Conservation (phyloP, 1,140 invertebrate genomes). For the Oscheius sp. region DNA sequence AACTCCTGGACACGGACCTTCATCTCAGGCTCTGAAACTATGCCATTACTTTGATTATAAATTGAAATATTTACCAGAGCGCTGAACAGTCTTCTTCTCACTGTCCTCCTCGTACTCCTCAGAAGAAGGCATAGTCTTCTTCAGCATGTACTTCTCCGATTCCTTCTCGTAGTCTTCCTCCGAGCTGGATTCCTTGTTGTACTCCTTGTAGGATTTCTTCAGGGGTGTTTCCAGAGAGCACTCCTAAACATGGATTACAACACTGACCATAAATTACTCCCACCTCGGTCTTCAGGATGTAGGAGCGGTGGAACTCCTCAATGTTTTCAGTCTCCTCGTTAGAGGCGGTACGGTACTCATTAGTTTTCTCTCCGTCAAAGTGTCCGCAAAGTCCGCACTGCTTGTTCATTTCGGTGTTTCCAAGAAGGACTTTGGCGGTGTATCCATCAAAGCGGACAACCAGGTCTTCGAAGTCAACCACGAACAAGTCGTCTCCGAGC, state of each 20-base stretch:
- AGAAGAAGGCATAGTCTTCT: not conserved
- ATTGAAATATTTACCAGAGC: not conserved
- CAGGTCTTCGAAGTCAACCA: conserved; percentile 27
- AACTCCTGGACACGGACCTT: conserved; percentile 15
- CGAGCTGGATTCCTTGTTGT: conserved; percentile 13
- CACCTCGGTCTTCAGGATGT: conserved; percentile 24
- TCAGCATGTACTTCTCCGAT: not conserved
- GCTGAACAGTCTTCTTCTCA: conserved; percentile 13
- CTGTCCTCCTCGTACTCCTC: conserved; percentile 16
- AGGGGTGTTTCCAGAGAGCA: conserved; percentile 4
- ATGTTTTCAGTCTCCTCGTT: conserved; percentile 32
- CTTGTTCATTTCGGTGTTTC: not conserved
- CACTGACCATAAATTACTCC: no score
- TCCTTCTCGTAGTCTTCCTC: conserved; percentile 16
- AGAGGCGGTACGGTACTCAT: conserved; percentile 21
- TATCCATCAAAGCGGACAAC: conserved; percentile 45
- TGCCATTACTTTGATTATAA: no score
- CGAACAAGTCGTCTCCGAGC: conserved; percentile 15
- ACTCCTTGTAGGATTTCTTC: conserved; percentile 15
- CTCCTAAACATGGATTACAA: no score
- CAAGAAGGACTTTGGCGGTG: conserved; percentile 35
- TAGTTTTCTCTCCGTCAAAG: conserved; percentile 31
- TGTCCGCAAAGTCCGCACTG: conserved; percentile 43
- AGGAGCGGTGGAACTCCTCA: conserved; percentile 35
- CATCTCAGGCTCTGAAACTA: conserved; percentile 12